Percentiles rank a stretch among this genome's conserved stretches.
Evolutionary conservation across 2,797 vertebrate genomes (phyloP).

Genomic region (Perodicticus potto): DNA sequence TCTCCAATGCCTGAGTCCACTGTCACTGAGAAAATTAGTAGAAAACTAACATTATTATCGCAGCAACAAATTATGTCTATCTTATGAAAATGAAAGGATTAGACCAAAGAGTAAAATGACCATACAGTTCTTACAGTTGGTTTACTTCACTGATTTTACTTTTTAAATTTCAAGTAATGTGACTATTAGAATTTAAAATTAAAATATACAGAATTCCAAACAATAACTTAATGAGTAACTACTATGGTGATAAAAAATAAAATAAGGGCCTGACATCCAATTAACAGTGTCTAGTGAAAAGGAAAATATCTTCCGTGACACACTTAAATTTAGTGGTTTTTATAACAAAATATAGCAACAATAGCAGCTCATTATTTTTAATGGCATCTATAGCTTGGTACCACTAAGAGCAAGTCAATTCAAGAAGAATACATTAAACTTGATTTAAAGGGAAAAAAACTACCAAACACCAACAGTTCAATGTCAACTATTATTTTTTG

Average conservation of each 20-base stretch:
- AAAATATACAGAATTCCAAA: slow-evolving; percentile 33
- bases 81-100: not conserved
- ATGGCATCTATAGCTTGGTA: not conserved
- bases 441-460: slow-evolving; percentile 46
- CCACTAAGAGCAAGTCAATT: slow-evolving; percentile 49
- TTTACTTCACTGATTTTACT: not conserved
- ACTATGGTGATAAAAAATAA: slow-evolving; percentile 43
- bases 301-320: slow-evolving; percentile 23
- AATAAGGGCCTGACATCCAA: not conserved
- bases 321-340: not conserved
- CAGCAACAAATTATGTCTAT: not conserved
- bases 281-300: slow-evolving; percentile 21
- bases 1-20: not conserved
- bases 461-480: slow-evolving; percentile 34
- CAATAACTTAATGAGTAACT: not conserved
- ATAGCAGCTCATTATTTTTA: slow-evolving; percentile 51
- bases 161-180: not conserved
- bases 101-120: not conserved
- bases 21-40: not conserved
- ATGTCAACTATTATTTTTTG: not conserved
- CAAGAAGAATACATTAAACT: slow-evolving; percentile 56
- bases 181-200: slow-evolving; percentile 37
- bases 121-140: not conserved
- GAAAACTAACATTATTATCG: not conserved
- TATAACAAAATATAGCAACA: slow-evolving; percentile 49